Base-by-base conservation (phyloP, 1,140 invertebrate species). In the Drosophila suzukii region DNA sequence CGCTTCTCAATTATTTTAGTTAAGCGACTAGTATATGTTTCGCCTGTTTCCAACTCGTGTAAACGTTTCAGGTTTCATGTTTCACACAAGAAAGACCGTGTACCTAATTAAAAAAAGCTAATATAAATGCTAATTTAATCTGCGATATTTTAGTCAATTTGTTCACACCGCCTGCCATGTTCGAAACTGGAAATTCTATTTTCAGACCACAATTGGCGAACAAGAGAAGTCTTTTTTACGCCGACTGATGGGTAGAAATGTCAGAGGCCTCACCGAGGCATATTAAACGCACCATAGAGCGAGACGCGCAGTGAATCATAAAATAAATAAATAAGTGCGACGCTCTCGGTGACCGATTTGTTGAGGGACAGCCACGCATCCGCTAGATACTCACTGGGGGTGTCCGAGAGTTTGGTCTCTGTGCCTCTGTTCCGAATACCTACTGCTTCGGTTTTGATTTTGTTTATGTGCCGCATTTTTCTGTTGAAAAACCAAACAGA, bases 61-160 rank as follows among this genome's bases (percentile, higher is more conserved):
- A 61, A 49, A 20, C 34, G 32, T 10, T 49, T 49, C 24, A 50
- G 17, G 44, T 66, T 66, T 36, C 13, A 66, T 47, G 41, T 66
- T 66, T 66, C 44, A 49, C 24, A 43, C 27, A 43, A 53, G 24
- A 47, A 32, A 57, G 67, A 70, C 65, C 43, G 53, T 71, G 65
- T 53, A 36, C 61, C 65, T 66, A 68, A 68, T 68, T 68, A 43
- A 41, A 66, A 58, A 55, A 34, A 62, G 20, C 80, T 60, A 62
- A 75, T 67, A 49, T 78, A 81, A 70, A 85, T 84, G 81, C 81
- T 85, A 84, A 84, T 85, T 74, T 55, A 81, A 74, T 85, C 59
- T 66, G 17, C 30, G 36, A 56, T 57, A 49, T 70, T 70, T 56
- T 49, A 71, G 67, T 50, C 53, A 49, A 71, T 58, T 50, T 71